Evolutionary conservation across 2,888 invertebrate species (phyloP), one percentile per base, ranked within the genome.

Genomic region (Plagodis dolabraria): DNA sequence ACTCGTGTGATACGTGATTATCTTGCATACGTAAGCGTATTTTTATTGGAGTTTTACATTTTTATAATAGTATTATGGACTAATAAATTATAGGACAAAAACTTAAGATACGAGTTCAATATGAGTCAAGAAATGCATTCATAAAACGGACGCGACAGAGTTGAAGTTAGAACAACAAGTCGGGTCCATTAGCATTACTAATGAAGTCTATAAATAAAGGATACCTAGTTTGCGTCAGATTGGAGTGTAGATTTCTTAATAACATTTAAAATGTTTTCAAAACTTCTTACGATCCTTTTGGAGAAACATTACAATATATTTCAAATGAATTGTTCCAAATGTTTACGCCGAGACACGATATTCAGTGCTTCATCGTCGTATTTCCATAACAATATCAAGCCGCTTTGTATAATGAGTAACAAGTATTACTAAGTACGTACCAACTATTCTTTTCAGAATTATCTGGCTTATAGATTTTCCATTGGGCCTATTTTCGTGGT

Each of bases 311-410:
- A 38, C 45, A 54, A 46, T 38, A 47, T 40, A 9, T 52, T 42
- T 7, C 38, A 56, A 60, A 11, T 45, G 22, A 61, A 57, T 47
- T 57, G 50, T 57, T 53, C 22, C 10, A 12, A 44, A 47, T 61
- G 61, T 61, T 57, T 61, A 61, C 57, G 57, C 47, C 47, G 44
- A 53, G 46, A 22, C 50, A 42, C 47, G 34, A 22, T 22, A 22
- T 53, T 53, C 50, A 47, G 42, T 61, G 45, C 53, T 59, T 11
- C 34, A 43, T 12, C 36, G 6, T 57, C 50, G 11, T 47, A 57
- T 57, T 57, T 61, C 47, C 50, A 57, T 61, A 57, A 57, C 53
- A 54, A 61, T 57, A 53, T 36, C n/a, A n/a, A n/a, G n/a, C n/a
- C n/a, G 36, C 50, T 50, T 22, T 50, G 54, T 34, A 53, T 42